These are phyloP conservation scores for Chydorus sphaericus DNA, from an alignment of 2,888 invertebrate species.

Conservation along the genomic window DNA sequence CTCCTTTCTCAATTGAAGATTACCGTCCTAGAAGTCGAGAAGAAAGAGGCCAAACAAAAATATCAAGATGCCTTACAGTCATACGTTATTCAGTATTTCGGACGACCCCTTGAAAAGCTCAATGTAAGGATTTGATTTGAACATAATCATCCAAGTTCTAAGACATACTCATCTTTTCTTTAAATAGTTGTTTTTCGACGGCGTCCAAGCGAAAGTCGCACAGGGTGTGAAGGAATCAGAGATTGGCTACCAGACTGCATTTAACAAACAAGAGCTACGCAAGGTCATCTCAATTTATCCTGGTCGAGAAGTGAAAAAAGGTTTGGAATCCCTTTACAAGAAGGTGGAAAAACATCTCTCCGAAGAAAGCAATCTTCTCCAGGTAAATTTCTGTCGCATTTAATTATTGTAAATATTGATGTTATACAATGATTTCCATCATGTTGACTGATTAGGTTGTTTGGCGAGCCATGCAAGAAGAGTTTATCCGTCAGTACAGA, in stretches of 20 bases:
- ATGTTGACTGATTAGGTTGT: conserved; percentile 53
- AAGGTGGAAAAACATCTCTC: conserved; percentile 96
- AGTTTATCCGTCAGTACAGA: conserved; percentile 93
- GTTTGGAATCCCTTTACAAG: conserved; percentile 79
- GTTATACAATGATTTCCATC: background rate
- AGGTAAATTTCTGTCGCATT: conserved; percentile 33
- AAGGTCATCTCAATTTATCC: conserved; percentile 92
- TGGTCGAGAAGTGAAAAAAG: conserved; percentile 78
- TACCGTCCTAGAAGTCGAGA: conserved; percentile 64
- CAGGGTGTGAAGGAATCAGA: conserved; percentile 92
- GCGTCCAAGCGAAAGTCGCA: conserved; percentile 81
- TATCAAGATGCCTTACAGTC: conserved; percentile 78
- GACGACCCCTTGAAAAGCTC: conserved; percentile 76
- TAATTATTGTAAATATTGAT: background rate
- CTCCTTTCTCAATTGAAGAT: conserved; percentile 78
- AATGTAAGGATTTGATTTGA: conserved; percentile 44
- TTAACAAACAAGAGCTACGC: conserved; percentile 88
- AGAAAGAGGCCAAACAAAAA: conserved; percentile 77
- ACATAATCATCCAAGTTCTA: background rate
- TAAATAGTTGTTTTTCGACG: conserved; percentile 83
- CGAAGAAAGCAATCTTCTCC: conserved; percentile 81
- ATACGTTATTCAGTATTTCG: conserved; percentile 90
- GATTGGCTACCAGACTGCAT: conserved; percentile 93
- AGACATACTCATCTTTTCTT: conserved; percentile 16
- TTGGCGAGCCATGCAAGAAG: conserved; percentile 98